These are phyloP conservation scores for Xenus cinereus DNA, from an alignment of 2,113 vertebrate genomes.

Conservation along the genomic window DNA sequence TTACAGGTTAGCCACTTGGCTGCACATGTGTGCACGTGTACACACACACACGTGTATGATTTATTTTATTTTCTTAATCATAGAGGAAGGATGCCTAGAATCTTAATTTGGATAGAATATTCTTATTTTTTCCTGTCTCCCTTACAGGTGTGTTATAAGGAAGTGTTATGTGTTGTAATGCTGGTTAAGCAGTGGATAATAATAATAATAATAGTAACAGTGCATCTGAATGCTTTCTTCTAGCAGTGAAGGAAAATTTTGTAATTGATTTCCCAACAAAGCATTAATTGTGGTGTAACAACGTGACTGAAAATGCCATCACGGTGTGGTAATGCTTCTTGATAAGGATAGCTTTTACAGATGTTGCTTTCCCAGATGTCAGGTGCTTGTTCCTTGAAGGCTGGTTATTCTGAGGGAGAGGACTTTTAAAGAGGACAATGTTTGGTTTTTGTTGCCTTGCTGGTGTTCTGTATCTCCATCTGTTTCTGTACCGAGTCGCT, in stretches of 20 bases:
- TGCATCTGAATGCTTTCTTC: background rate
- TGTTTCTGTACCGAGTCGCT: background rate
- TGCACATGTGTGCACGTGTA: fast-evolving
- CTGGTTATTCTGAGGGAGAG: background rate
- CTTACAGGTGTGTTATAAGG: conserved; percentile 24
- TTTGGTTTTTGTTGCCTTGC: background rate
- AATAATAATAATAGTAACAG: background rate
- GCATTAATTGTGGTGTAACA: background rate
- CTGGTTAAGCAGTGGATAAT: background rate
- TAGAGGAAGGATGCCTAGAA: conserved; percentile 16
- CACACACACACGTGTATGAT: background rate
- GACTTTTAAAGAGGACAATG: background rate
- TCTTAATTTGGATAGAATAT: conserved; percentile 16
- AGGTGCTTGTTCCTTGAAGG: background rate
- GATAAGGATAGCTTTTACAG: background rate
- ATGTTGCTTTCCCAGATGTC: background rate
- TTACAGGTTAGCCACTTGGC: background rate
- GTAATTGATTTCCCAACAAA: background rate
- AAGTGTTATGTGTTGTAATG: background rate
- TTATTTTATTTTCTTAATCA: conserved; percentile 14
- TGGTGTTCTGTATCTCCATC: background rate
- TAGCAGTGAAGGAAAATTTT: background rate
- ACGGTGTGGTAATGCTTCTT: background rate
- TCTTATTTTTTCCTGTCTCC: conserved; percentile 51
- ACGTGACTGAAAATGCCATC: background rate